Conservation (phyloP, 2,113 vertebrate species). For the Climacteris rufus region DNA sequence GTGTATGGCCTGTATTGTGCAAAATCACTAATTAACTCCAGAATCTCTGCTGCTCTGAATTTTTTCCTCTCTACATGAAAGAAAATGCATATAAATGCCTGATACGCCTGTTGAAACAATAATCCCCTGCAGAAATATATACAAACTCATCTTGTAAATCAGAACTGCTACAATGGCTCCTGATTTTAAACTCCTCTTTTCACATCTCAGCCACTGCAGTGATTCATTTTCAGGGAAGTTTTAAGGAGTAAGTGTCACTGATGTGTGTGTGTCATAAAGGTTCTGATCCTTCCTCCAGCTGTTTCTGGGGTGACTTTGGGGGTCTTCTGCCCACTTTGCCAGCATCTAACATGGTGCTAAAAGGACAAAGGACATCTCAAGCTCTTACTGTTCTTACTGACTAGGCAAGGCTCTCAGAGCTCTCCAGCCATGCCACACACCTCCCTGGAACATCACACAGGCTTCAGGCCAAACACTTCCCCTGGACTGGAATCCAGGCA, state of each 20-base stretch:
- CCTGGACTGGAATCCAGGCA: neutral
- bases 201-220: neutral
- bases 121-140: neutral
- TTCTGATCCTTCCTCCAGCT: neutral
- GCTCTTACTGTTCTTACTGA: neutral
- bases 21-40: neutral
- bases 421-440: fast-evolving
- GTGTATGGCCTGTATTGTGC: neutral
- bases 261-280: neutral
- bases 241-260: neutral
- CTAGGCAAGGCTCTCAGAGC: neutral
- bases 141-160: neutral
- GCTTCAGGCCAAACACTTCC: neutral
- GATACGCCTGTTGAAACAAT: neutral
- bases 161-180: neutral
- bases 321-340: neutral
- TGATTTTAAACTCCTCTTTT: neutral
- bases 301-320: neutral
- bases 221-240: neutral
- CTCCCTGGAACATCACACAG: neutral
- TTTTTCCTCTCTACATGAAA: neutral
- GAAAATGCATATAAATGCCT: neutral
- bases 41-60: neutral
- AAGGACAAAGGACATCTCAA: neutral
- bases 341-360: neutral